phyloP scores from a whole-genome alignment of 1,140 invertebrate species.

The Hyles euphorbiae region DNA sequence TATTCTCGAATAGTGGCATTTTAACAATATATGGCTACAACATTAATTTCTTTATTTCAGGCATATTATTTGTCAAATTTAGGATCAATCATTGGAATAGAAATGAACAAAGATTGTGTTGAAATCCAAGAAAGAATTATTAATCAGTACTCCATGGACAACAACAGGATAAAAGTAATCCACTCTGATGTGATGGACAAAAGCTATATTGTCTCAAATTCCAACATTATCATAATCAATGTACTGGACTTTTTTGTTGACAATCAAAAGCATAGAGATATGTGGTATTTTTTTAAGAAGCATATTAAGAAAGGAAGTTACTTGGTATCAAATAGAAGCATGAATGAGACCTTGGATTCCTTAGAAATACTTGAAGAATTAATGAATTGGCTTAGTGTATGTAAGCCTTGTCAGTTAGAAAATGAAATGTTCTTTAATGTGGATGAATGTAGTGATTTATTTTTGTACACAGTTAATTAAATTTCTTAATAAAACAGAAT shows the following conservation, averaged over 20 bases:
- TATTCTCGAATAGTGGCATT: background rate
- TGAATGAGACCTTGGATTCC: conserved; percentile 72
- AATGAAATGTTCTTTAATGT: conserved; percentile 67
- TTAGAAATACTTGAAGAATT: conserved; percentile 74
- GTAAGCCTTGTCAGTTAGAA: conserved; percentile 56
- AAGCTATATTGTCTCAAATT: conserved; percentile 72
- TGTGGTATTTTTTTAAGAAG: conserved; percentile 78
- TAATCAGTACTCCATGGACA: conserved; percentile 75
- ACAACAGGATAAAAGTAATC: conserved; percentile 76
- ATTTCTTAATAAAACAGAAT: background rate
- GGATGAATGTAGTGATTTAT: conserved; percentile 60
- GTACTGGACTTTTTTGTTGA: conserved; percentile 81
- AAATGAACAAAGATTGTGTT: conserved; percentile 83
- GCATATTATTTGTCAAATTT: conserved; percentile 80
- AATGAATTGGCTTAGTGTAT: conserved; percentile 72
- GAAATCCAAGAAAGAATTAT: conserved; percentile 79
- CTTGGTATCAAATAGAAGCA: conserved; percentile 77
- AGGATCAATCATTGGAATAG: conserved; percentile 79
- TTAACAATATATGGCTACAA: conserved; percentile 4
- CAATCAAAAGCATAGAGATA: conserved; percentile 72
- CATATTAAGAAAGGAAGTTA: conserved; percentile 76
- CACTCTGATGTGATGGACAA: conserved; percentile 77
- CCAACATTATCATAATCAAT: conserved; percentile 81
- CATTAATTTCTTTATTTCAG: conserved; percentile 64
- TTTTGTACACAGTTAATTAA: conserved; percentile 65